Base-by-base conservation (phyloP, 2,888 invertebrate genomes). In the Antitype chi region DNA sequence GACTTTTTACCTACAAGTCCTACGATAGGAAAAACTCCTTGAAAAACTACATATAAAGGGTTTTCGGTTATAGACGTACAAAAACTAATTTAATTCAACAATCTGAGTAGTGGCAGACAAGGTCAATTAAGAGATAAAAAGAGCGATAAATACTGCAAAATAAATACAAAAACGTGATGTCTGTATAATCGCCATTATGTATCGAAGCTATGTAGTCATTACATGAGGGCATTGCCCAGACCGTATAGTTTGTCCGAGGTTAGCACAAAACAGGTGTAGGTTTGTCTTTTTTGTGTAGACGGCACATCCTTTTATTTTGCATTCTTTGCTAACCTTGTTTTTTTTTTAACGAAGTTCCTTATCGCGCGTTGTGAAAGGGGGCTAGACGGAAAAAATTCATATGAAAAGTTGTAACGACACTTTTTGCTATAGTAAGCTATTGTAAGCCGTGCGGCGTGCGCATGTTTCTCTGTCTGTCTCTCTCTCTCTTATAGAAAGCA, bases 91-190 rank as follows among this genome's bases (percentile, higher is more conserved):
- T n/a, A 76, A n/a, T 32, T 7, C n/a, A 59, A 49, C 17, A 28
- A 28, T 57, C 32, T 23, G 17, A 25, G 13, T 15, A 28, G 23
- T 32, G 4, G 25, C 53, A 70, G 53, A 70, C 62, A 70, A 69
- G 69, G 76, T 53, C 60, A 69, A 55, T 47, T 32, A 17, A 62
- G 0, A 28, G 53, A 78, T 23, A 55, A 70, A 79, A 62, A 5
- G 62, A 47, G 11, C 38, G 15, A 23, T 17, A 57, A 63, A 25
- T 3, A 43, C n/a, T 47, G 38, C 20, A 15, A 47, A 32, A 75
- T 75, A 74, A 59, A 74, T 43, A 76, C 25, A 9, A 78, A 53
- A 38, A 53, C 25, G 47, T 69, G 47, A 49, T 55, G 7, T 55
- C 20, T 17, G 53, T 47, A 9, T 20, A 15, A 15, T 32, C 23